Evolutionary conservation across 2,113 vertebrate genomes (phyloP).

Genomic region (Rhinichthys klamathensis): DNA sequence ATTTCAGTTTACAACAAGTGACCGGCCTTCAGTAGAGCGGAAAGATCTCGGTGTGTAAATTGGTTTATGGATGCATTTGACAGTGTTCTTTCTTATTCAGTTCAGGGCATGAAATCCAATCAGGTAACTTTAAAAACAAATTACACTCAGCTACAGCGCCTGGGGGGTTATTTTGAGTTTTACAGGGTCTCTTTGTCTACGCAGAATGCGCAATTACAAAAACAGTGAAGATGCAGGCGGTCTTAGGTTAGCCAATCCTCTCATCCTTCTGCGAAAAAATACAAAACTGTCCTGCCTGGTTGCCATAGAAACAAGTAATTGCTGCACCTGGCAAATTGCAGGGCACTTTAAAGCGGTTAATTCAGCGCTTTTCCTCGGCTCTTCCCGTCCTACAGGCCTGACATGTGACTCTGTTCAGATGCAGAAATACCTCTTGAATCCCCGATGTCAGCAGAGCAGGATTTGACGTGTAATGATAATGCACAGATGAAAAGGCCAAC

Average conservation of each 20-base stretch:
- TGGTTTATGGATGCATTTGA: slow-evolving; percentile 8
- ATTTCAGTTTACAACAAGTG: slow-evolving; percentile 6
- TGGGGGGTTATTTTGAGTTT: not conserved
- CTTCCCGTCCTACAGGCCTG: slow-evolving; percentile 37
- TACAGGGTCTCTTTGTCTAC: not conserved
- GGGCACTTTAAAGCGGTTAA: slow-evolving; percentile 64
- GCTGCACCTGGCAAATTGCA: slow-evolving; percentile 81
- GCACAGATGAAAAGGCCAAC: not conserved
- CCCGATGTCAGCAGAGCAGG: slow-evolving; percentile 27
- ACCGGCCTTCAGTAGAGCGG: not conserved
- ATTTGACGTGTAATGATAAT: slow-evolving; percentile 2
- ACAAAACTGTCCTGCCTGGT: slow-evolving; percentile 61
- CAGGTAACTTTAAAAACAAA: not conserved
- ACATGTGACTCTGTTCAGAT: slow-evolving; percentile 31
- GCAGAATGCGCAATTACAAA: not conserved
- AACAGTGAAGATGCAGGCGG: not conserved
- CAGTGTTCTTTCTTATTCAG: not conserved
- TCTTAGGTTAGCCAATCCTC: slow-evolving; percentile 25
- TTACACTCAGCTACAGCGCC: not conserved
- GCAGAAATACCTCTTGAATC: slow-evolving; percentile 18
- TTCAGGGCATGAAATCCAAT: not conserved
- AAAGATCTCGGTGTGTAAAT: not conserved
- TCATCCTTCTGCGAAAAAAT: slow-evolving; percentile 42
- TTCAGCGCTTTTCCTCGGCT: slow-evolving; percentile 38
- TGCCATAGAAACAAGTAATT: slow-evolving; percentile 81